Evolutionary conservation across 2,888 invertebrate genomes (phyloP).

Genomic region (Philaethria dido): DNA sequence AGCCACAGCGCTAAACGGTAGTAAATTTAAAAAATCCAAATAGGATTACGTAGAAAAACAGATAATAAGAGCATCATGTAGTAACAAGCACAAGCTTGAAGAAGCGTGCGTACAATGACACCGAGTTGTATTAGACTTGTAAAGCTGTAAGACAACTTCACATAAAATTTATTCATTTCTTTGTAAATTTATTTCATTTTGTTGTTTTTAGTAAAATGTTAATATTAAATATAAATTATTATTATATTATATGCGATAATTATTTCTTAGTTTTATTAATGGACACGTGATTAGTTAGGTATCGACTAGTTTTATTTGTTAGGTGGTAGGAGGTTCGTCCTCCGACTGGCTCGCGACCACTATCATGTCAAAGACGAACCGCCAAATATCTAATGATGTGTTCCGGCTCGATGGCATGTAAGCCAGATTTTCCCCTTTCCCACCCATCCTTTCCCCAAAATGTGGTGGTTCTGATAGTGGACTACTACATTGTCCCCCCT

Average conservation of each 20-base stretch:
- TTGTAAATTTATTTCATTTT: constrained; percentile 2
- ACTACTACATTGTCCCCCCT: too few relatives aligned
- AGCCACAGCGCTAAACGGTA: neutral
- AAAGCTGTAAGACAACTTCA: constrained; percentile 21
- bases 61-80: neutral
- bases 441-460: too few relatives aligned
- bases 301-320: too few relatives aligned
- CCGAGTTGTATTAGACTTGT: constrained; percentile 11
- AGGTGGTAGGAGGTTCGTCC: too few relatives aligned
- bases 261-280: too few relatives aligned
- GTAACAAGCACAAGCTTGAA: constrained; percentile 20
- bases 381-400: too few relatives aligned
- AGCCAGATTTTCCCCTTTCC: too few relatives aligned
- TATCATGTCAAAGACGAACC: too few relatives aligned
- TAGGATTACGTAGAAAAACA: constrained; percentile 14
- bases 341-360: too few relatives aligned
- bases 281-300: too few relatives aligned
- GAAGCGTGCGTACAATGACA: constrained; percentile 24
- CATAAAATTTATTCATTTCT: constrained; percentile 7
- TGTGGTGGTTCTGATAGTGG: too few relatives aligned
- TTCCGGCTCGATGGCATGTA: too few relatives aligned
- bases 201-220: neutral
- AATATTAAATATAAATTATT: neutral
- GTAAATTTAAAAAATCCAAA: neutral
- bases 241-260: neutral